These are phyloP conservation scores for Sphenodon punctatus DNA, from an alignment of 2,797 vertebrate genomes.

Conservation along the genomic window DNA sequence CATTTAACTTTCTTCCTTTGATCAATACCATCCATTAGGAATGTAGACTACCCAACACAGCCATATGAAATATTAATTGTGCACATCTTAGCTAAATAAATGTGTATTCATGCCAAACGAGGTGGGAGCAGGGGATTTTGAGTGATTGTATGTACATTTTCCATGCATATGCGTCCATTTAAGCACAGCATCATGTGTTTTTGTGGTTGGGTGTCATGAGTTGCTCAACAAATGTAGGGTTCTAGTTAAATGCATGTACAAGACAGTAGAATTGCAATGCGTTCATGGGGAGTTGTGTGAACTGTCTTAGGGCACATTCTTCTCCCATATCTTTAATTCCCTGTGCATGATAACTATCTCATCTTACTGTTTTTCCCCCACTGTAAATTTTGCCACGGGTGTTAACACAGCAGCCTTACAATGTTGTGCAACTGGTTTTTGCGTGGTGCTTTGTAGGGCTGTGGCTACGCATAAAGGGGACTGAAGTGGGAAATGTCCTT, in stretches of 20 bases:
- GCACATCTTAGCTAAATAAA: slow-evolving; percentile 58
- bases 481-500: too few species aligned
- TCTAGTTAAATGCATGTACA: background rate
- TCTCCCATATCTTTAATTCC: too few species aligned
- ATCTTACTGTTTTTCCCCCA: too few species aligned
- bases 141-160: background rate
- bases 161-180: background rate
- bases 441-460: too few species aligned
- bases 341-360: too few species aligned
- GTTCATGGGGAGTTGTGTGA: background rate
- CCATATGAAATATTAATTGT: slow-evolving; percentile 74
- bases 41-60: slow-evolving; percentile 49
- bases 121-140: background rate
- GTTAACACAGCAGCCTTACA: too few species aligned
- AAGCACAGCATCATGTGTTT: background rate
- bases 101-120: slow-evolving; percentile 41
- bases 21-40: slow-evolving; percentile 72
- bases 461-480: too few species aligned
- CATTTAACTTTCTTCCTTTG: slow-evolving; percentile 63
- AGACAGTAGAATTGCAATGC: background rate
- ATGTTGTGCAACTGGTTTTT: too few species aligned
- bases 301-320: too few species aligned
- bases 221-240: background rate
- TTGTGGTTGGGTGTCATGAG: too few species aligned
- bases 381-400: too few species aligned